These are phyloP conservation scores for Physeter macrocephalus DNA, from an alignment of 2,113 vertebrate species.

Conservation along the genomic window DNA sequence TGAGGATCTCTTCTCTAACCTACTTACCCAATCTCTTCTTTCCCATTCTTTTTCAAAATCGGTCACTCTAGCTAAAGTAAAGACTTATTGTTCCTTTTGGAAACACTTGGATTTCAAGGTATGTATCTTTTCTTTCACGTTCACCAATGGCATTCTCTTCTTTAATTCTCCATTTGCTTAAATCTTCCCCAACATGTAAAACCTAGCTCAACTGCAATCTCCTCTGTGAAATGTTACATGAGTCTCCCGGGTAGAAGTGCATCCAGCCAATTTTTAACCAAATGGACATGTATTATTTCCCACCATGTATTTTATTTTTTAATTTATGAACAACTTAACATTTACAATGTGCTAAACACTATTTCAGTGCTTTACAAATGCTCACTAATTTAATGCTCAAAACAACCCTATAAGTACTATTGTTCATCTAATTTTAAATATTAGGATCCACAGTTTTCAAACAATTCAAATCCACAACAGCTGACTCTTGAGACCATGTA, in stretches of 20 bases:
- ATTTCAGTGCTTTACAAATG: neutral
- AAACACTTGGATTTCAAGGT: neutral
- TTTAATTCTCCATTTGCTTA: neutral
- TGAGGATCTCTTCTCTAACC: neutral
- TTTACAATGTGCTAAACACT: neutral
- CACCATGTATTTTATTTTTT: neutral
- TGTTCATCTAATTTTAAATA: neutral
- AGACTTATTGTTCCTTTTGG: neutral
- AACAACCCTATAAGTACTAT: neutral
- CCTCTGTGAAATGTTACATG: neutral
- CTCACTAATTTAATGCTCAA: neutral
- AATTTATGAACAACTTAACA: neutral
- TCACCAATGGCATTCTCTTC: neutral
- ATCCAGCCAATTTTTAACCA: neutral
- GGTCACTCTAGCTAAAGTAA: neutral
- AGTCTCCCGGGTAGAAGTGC: neutral
- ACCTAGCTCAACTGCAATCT: neutral
- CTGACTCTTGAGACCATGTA: neutral
- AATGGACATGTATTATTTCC: neutral
- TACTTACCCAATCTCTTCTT: neutral
- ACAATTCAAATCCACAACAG: neutral
- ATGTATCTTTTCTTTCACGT: neutral
- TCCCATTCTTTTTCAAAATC: neutral
- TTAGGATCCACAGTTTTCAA: neutral
- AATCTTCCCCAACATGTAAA: neutral